These are phyloP conservation scores for Xestia ashworthii DNA, from an alignment of 2,888 invertebrate species.

Conservation along the genomic window DNA sequence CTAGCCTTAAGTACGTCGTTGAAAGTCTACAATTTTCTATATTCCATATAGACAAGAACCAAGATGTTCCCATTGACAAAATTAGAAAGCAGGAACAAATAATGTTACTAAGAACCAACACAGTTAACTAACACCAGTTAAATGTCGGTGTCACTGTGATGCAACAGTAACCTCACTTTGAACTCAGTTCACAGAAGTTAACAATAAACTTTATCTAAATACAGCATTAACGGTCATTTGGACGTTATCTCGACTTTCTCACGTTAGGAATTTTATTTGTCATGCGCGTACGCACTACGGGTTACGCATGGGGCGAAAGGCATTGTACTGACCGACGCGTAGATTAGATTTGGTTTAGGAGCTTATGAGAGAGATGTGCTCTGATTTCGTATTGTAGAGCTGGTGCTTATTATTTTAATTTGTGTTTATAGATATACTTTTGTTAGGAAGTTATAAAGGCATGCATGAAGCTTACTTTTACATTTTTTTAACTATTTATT, in stretches of 20 bases:
- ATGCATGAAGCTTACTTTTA: background rate
- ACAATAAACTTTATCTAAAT: conserved; percentile 76
- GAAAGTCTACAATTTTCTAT: too few species aligned
- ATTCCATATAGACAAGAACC: background rate
- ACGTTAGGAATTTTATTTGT: conserved; percentile 83
- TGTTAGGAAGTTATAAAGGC: too few species aligned
- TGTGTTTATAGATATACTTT: background rate
- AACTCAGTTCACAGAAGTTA: conserved; percentile 73
- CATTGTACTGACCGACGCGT: conserved; percentile 72
- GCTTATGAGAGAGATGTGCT: conserved; percentile 56
- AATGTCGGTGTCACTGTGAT: conserved; percentile 49
- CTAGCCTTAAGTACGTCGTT: too few species aligned
- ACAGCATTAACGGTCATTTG: conserved; percentile 78
- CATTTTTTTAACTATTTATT: background rate
- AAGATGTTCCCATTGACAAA: conserved; percentile 28
- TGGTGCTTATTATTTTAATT: conserved; percentile 4
- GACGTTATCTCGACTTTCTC: conserved; percentile 82
- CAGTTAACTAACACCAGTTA: conserved; percentile 50
- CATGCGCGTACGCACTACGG: conserved; percentile 68
- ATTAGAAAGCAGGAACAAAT: conserved; percentile 55
- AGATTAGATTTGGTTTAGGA: conserved; percentile 63
- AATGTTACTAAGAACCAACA: conserved; percentile 41
- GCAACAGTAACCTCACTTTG: conserved; percentile 58
- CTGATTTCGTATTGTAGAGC: conserved; percentile 28
- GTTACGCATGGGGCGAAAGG: conserved; percentile 75